Percentiles rank a stretch among this genome's conserved stretches.
Conservation (phyloP, 1,140 invertebrate genomes). For the Heliconius hermathena region DNA sequence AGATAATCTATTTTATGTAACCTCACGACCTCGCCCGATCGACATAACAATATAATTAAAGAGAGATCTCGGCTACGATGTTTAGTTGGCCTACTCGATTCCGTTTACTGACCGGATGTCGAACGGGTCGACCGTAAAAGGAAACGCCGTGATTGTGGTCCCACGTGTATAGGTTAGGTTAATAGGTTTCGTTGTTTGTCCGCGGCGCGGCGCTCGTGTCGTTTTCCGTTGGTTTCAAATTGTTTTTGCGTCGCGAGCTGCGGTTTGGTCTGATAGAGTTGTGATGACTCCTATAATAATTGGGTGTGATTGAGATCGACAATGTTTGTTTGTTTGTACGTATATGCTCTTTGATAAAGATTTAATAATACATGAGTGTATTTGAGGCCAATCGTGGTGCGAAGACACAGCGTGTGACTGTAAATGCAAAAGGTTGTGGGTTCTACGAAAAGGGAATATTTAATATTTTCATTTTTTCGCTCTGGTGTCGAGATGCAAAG, state of each 20-base stretch:
- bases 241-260: constrained; percentile 30
- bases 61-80: constrained; percentile 68
- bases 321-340: constrained; percentile 20
- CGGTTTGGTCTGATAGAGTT: constrained; percentile 19
- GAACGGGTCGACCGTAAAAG: constrained; percentile 59
- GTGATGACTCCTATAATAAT: constrained; percentile 27
- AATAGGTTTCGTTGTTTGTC: constrained; percentile 68
- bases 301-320: constrained; percentile 24
- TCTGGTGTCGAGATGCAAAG: too few relatives aligned
- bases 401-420: too few relatives aligned
- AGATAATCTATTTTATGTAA: constrained; percentile 81
- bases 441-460: too few relatives aligned
- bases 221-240: constrained; percentile 45
- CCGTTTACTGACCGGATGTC: constrained; percentile 68
- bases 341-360: background rate
- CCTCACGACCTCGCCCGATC: constrained; percentile 74
- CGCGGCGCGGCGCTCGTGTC: constrained; percentile 41
- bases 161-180: constrained; percentile 50
- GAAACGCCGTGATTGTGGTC: constrained; percentile 66
- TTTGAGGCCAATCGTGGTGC: background rate
- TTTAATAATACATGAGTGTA: background rate
- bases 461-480: too few relatives aligned
- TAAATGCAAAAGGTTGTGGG: too few relatives aligned
- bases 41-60: constrained; percentile 81
- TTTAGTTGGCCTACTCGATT: constrained; percentile 50